A percentile compares a stretch with the other conserved stretches of the same genome.
These are phyloP conservation scores for Zaprionus tsacasi DNA, from an alignment of 1,140 invertebrate species.

Conservation along the genomic window DNA sequence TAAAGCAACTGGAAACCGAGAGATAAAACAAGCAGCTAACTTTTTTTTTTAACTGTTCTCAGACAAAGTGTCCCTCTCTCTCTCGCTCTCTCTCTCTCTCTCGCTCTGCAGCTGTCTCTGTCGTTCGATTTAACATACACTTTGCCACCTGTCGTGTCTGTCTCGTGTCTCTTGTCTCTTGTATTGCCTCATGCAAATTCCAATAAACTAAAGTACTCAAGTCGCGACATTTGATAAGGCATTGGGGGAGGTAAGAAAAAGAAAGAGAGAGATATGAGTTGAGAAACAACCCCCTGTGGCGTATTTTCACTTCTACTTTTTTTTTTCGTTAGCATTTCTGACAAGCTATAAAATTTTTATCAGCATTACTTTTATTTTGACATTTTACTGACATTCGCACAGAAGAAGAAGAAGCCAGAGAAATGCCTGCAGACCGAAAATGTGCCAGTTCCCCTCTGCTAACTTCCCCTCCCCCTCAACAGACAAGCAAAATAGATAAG, in stretches of 20 bases:
- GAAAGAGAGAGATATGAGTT: conserved; percentile 17
- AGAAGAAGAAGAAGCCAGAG: conserved; percentile 40
- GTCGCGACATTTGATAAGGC: conserved; percentile 78
- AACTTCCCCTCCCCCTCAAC: neutral
- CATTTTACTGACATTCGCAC: conserved; percentile 77
- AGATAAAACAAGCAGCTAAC: conserved; percentile 59
- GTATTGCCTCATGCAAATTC: conserved; percentile 65
- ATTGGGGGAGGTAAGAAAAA: neutral
- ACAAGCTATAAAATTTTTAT: conserved; percentile 83
- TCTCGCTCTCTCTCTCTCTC: conserved; percentile 19
- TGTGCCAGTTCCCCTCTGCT: conserved; percentile 22
- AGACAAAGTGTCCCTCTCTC: conserved; percentile 34
- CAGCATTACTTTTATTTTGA: conserved; percentile 83
- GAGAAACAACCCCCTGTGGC: conserved; percentile 44
- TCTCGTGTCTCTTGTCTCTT: conserved; percentile 17
- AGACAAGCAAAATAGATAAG: conserved; percentile 50
- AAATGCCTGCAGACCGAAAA: conserved; percentile 50
- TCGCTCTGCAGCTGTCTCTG: conserved; percentile 22
- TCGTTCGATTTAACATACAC: conserved; percentile 73
- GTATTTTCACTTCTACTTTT: neutral
- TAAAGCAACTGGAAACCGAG: conserved; percentile 57
- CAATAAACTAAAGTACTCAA: conserved; percentile 80
- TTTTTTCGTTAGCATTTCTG: conserved; percentile 66
- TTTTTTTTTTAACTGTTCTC: conserved; percentile 65
- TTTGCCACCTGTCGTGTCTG: conserved; percentile 47